Percentiles rank a stretch among this genome's conserved stretches.
Conservation (phyloP, 2,797 vertebrate genomes). For the Aplochiton taeniatus region DNA sequence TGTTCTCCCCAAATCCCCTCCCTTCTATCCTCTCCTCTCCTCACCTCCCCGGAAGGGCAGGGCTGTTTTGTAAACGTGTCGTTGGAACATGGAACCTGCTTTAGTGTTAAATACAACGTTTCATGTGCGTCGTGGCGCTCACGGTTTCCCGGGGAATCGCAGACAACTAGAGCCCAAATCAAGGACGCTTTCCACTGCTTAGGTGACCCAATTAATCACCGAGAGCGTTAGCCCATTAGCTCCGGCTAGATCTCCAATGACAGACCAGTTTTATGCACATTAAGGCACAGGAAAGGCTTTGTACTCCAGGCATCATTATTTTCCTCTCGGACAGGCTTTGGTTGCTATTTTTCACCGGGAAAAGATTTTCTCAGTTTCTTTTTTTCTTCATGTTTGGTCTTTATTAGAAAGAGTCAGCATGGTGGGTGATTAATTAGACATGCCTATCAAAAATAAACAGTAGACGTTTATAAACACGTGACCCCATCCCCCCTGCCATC, state of each 20-base stretch:
- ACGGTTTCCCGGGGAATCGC: slow-evolving; percentile 35
- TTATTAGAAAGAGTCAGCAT: slow-evolving; percentile 29
- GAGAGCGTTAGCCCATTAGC: slow-evolving; percentile 41
- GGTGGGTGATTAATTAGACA: slow-evolving; percentile 14
- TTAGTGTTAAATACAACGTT: slow-evolving; percentile 58
- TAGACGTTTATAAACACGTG: no score
- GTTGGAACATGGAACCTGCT: slow-evolving; percentile 40
- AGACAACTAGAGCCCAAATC: slow-evolving; percentile 33
- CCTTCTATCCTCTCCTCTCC: not conserved
- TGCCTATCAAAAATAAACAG: slow-evolving; percentile 22
- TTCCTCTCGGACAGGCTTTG: slow-evolving; percentile 17
- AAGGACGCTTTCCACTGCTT: slow-evolving; percentile 31
- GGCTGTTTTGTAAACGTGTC: slow-evolving; percentile 47
- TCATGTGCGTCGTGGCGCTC: slow-evolving; percentile 22
- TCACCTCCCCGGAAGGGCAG: slow-evolving; percentile 19
- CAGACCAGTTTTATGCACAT: slow-evolving; percentile 31
- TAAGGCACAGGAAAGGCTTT: slow-evolving; percentile 20
- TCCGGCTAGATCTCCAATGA: slow-evolving; percentile 32
- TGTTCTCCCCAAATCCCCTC: slow-evolving; percentile 16
- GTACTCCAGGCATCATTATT: slow-evolving; percentile 44
- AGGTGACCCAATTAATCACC: slow-evolving; percentile 60
- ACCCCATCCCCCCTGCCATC: no score
- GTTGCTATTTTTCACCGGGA: not conserved
- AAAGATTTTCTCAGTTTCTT: slow-evolving; percentile 1
- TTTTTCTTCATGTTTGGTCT: slow-evolving; percentile 36